These are phyloP conservation scores for Dolichallabes microphthalmus DNA, from an alignment of 2,113 vertebrate genomes.

Conservation along the genomic window DNA sequence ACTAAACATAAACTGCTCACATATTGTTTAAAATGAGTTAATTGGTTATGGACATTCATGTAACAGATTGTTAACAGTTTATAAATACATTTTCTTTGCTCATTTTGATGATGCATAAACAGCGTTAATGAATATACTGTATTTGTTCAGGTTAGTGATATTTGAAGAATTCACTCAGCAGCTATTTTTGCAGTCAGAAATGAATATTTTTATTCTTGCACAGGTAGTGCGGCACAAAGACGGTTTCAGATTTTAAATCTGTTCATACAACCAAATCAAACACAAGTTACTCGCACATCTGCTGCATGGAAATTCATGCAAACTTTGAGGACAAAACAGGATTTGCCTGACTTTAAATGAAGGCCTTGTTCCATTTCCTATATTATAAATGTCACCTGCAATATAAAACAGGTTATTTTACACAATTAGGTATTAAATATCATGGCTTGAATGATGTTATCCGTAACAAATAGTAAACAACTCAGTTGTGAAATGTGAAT, in stretches of 20 bases:
- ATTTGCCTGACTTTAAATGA: neutral
- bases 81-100: neutral
- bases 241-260: neutral
- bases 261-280: neutral
- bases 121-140: neutral
- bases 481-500: slow-evolving; percentile 6
- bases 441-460: too few species aligned
- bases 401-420: neutral
- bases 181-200: neutral
- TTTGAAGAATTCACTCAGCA: neutral
- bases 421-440: neutral
- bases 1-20: neutral
- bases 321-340: neutral
- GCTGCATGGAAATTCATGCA: neutral
- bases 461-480: slow-evolving; percentile 3
- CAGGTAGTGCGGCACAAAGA: neutral
- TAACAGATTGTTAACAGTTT: neutral
- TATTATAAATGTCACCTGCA: neutral
- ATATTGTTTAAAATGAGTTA: neutral
- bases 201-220: neutral
- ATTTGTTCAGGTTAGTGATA: neutral
- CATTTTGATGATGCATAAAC: neutral
- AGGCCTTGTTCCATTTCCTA: neutral
- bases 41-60: neutral
- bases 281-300: neutral